Percentiles rank a stretch among this genome's conserved stretches.
Evolutionary conservation across 2,113 vertebrate genomes (phyloP).

Genomic region (Eleginops maclovinus): DNA sequence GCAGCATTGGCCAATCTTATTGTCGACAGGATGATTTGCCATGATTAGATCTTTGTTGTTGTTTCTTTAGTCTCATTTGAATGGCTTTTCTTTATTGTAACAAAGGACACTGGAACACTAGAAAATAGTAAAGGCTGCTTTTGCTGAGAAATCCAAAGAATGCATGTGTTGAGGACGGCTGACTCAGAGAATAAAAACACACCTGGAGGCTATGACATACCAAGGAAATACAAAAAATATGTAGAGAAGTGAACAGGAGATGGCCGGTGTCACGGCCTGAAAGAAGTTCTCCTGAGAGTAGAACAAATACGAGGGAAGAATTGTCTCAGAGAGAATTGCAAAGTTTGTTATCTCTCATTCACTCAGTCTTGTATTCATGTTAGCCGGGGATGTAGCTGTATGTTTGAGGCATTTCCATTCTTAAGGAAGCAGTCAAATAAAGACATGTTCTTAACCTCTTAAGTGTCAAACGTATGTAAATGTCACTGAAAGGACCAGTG

Average conservation of each 20-base stretch:
- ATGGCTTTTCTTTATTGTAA: constrained; percentile 15
- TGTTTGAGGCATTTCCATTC: too few species aligned
- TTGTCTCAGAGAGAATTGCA: neutral
- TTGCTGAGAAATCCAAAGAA: constrained; percentile 41
- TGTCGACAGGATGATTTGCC: constrained; percentile 1
- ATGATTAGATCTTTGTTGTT: constrained; percentile 1
- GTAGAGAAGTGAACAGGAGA: neutral
- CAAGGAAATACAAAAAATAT: constrained; percentile 20
- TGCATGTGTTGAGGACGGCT: constrained; percentile 4
- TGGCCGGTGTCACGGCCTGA: neutral
- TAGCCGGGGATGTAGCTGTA: neutral
- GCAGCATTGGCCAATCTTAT: neutral
- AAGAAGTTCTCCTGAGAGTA: neutral
- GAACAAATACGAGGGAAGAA: too few species aligned
- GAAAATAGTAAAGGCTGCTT: constrained; percentile 2
- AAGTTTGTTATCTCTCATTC: neutral
- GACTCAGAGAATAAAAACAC: constrained; percentile 30
- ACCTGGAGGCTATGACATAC: constrained; percentile 5
- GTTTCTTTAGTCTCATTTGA: constrained; percentile 7
- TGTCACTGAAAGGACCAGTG: too few species aligned
- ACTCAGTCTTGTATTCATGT: neutral
- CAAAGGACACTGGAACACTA: neutral
- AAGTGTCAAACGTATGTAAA: too few species aligned
- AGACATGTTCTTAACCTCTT: too few species aligned
- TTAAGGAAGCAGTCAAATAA: too few species aligned